Evolutionary conservation across 2,797 vertebrate genomes (phyloP), one percentile per base, ranked within the genome.

Genomic region (Typhlichthys subterraneus): DNA sequence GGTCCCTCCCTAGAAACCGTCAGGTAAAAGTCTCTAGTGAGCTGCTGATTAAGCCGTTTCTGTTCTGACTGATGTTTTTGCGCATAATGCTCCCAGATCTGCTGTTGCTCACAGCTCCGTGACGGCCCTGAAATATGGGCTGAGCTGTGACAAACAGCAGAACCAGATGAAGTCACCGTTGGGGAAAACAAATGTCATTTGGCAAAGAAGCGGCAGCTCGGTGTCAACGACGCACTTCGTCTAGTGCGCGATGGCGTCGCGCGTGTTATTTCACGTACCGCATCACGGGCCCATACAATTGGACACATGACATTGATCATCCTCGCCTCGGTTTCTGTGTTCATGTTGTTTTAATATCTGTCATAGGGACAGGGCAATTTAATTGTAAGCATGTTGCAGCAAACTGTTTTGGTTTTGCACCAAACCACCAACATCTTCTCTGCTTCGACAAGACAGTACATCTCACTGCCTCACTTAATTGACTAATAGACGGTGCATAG

Each of bases 101-200:
- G 89, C 72, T 74, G 85, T 87, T 63, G 60, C 88, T 88, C 88
- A 87, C 50, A 4, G 56, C 3, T 7, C 23, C 8, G 57, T n/a
- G 47, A 57, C 47, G 5, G 53, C 59, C 61, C 67, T 82, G 73
- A 87, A 81, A 85, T 71, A 86, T 75, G 77, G 77, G 67, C 84
- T 80, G 83, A 88, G 50, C 77, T 59, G 82, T 87, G 83, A 89
- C 83, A 85, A 75, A 87, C 83, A 88, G 84, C 87, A 88, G 89
- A 86, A 53, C 71, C 71, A 65, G 76, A 86, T 90, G 89, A 90
- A 84, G 87, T 90, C 89, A 88, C 76, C 55, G 72, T n/a, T 4
- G 50, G 67, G 67, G 64, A 63, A 65, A 78, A 79, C 73, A 65
- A 82, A 85, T 84, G 84, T 76, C 73, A 71, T 78, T 87, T 81